Evolutionary conservation across 2,888 invertebrate species (phyloP).

Genomic region (Cynaeus angustus): DNA sequence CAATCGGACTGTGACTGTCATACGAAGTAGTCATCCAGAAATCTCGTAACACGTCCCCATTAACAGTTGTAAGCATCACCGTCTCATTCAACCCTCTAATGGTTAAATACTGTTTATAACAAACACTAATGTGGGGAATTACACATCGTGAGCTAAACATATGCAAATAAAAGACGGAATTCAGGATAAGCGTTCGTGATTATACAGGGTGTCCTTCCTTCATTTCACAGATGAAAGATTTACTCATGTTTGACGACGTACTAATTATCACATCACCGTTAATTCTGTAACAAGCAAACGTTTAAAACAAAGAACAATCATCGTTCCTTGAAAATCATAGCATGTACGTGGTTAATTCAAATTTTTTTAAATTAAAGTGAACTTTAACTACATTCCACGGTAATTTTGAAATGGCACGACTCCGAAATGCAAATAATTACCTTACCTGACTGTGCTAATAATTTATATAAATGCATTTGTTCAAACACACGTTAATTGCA

Average conservation of each 20-base stretch:
- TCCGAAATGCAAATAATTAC: conserved; percentile 55
- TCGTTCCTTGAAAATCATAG: conserved; percentile 24
- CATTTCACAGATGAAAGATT: too few species aligned
- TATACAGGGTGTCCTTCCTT: conserved; percentile 36
- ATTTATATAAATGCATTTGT: conserved; percentile 59
- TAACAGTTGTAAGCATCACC: conserved; percentile 22
- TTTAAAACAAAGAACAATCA: conserved; percentile 31
- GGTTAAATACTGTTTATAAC: conserved; percentile 41
- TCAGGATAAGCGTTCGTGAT: conserved; percentile 38
- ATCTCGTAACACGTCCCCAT: conserved; percentile 11
- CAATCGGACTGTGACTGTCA: too few species aligned
- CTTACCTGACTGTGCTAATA: conserved; percentile 58
- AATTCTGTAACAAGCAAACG: conserved; percentile 24
- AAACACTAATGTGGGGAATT: conserved; percentile 45
- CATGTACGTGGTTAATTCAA: neutral
- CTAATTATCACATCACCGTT: conserved; percentile 33
- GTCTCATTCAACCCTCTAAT: conserved; percentile 34
- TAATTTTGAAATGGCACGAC: conserved; percentile 22
- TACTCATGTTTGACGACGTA: conserved; percentile 24
- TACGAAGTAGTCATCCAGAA: too few species aligned
- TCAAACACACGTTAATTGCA: conserved; percentile 56
- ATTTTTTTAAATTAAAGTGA: neutral
- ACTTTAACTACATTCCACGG: neutral
- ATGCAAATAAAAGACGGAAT: conserved; percentile 37
- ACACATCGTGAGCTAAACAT: conserved; percentile 40